Evolutionary conservation across 1,140 invertebrate species (phyloP).

Genomic region (Drosophila murphyi): DNA sequence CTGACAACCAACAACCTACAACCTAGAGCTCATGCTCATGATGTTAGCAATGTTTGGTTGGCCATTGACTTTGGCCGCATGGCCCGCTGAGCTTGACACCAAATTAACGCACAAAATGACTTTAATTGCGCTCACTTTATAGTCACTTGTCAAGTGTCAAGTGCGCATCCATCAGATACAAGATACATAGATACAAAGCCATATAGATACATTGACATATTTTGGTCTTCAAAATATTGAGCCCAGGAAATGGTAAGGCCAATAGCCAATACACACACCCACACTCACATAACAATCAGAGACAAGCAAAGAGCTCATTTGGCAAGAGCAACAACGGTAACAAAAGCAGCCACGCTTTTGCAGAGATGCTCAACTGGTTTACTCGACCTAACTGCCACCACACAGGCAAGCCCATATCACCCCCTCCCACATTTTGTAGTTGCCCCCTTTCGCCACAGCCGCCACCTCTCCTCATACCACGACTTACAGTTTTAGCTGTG

Average conservation of each 20-base stretch:
- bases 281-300: constrained; percentile 6
- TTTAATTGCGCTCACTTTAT: constrained; percentile 62
- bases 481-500: not conserved
- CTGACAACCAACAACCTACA: constrained; percentile 7
- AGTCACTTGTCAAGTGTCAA: constrained; percentile 25
- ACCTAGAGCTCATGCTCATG: constrained; percentile 21
- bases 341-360: constrained; percentile 21
- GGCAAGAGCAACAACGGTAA: constrained; percentile 10
- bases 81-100: constrained; percentile 35
- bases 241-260: constrained; percentile 34
- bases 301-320: constrained; percentile 10
- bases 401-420: constrained; percentile 31
- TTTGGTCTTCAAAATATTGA: constrained; percentile 31
- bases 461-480: not conserved
- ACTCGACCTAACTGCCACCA: constrained; percentile 2
- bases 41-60: constrained; percentile 23
- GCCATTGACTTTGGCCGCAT: constrained; percentile 46
- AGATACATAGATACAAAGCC: not conserved
- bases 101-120: constrained; percentile 78
- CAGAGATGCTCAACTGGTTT: constrained; percentile 52
- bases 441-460: constrained; percentile 1
- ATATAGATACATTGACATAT: not conserved
- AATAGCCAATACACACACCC: constrained; percentile 9
- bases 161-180: constrained; percentile 16
- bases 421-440: not conserved